Conservation (phyloP, 2,113 vertebrate genomes). For the Strix aluco region DNA sequence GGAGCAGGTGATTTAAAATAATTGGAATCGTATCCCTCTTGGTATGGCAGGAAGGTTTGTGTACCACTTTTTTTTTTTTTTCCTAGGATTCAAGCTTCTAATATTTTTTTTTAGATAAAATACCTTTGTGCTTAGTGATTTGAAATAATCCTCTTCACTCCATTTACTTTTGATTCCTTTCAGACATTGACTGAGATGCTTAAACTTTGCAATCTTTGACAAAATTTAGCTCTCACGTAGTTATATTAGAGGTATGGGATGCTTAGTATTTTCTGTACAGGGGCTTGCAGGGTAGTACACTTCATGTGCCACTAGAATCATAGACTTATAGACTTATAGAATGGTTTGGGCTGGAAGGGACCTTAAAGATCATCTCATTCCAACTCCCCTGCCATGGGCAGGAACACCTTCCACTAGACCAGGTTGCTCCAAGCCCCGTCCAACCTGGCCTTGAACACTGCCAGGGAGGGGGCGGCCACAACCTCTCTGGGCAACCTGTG, state of each 20-base stretch:
- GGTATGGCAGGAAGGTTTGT: neutral
- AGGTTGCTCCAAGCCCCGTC: too few species aligned
- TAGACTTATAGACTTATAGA: too few species aligned
- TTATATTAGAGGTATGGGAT: neutral
- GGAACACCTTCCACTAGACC: too few species aligned
- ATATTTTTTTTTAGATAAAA: neutral
- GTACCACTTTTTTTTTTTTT: neutral
- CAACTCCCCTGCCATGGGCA: too few species aligned
- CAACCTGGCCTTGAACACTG: too few species aligned
- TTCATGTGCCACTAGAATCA: neutral
- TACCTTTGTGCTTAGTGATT: neutral
- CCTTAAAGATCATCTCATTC: too few species aligned
- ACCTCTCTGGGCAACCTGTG: too few species aligned
- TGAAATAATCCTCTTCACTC: neutral
- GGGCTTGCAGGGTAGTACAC: neutral
- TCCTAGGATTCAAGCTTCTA: neutral
- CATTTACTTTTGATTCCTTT: neutral
- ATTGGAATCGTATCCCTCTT: neutral
- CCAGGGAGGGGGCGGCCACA: too few species aligned
- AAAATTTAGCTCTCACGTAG: neutral
- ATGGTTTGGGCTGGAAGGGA: too few species aligned
- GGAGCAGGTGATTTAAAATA: constrained; percentile 2
- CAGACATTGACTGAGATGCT: neutral
- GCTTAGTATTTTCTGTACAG: neutral
- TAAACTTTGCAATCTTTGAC: neutral